Base-by-base conservation (phyloP, 2,113 vertebrate genomes). In the Malaclemys terrapin region DNA sequence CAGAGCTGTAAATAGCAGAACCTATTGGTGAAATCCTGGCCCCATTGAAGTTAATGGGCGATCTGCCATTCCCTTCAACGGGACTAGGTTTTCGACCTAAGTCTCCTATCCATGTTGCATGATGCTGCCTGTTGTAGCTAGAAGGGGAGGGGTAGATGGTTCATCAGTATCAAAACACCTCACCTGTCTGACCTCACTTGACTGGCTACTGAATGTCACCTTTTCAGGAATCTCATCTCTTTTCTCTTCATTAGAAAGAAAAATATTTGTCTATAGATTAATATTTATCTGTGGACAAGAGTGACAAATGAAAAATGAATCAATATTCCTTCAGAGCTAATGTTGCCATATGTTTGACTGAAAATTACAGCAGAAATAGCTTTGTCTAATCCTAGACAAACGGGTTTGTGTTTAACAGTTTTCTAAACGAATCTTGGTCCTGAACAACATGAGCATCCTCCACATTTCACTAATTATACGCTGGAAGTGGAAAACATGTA, bases 401-500 rank as follows among this genome's bases (percentile, higher is more conserved):
- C 31, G 47, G 4, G 29, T 87, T 72, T 2, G 42, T 92, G 31
- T 24, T 35, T 93, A 93, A 53, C 52, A 76, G 2, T 19, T 12
- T 95, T 90, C 65, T 87, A 87, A 91, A 81, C 42, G 12, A 94
- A 82, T 75, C 87, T 54, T 84, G 10, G 47, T 94, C 45, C 35
- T 59, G 83, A 76, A 85, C 7, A 89, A 80, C 50, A n/a, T 2
- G 56, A 65, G n/a, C 72, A 45, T 89, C 92, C 69, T 87, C 52
- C 85, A 79, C 59, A 65, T 82, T 94, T 95, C 92, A 3, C 81
- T 91, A 80, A 95, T 93, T 95, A 72, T 91, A 69, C 57, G 47
- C 82, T 38, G n/a, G n/a, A 72, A 72, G 19, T 72, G 65, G 35
- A 38, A 72, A 72, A 72, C 65, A 72, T 72, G 17, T 93, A 85